A percentile compares a stretch with the other conserved stretches of the same genome.
Conservation (phyloP, 2,797 vertebrate species). For the Zonotrichia albicollis region DNA sequence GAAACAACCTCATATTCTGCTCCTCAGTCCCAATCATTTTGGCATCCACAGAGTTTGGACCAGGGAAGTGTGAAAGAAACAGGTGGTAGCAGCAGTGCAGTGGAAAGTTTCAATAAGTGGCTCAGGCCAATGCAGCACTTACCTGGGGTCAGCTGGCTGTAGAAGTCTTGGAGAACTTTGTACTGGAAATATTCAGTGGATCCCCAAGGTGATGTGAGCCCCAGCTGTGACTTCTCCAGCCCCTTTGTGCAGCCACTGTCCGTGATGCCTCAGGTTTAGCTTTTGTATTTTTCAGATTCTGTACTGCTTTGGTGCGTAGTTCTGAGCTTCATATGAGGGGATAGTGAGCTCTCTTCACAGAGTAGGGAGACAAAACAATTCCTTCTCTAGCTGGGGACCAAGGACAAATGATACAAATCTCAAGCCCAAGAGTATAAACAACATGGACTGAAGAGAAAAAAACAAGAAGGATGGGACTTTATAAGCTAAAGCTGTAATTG, state of each 20-base stretch:
- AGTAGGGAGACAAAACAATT: not conserved
- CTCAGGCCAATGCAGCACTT: not conserved
- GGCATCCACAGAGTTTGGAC: not conserved
- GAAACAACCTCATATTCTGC: not conserved
- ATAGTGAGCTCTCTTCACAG: not conserved
- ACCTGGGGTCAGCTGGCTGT: not conserved
- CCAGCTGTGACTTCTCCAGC: not conserved
- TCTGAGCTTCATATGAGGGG: not conserved
- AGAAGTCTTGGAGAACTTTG: not conserved
- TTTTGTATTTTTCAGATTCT: not conserved
- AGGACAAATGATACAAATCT: not conserved
- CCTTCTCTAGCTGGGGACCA: not conserved
- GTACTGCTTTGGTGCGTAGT: not conserved
- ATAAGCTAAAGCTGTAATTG: accelerated
- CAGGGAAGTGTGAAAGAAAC: not conserved
- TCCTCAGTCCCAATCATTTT: not conserved
- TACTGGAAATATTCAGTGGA: not conserved
- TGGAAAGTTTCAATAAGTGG: not conserved
- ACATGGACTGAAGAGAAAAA: not conserved
- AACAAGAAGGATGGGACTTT: not conserved
- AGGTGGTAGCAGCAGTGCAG: accelerated
- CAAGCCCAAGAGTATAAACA: not conserved
- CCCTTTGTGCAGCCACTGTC: not conserved
- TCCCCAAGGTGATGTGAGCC: not conserved
- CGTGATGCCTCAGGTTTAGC: not conserved